Evolutionary conservation across 2,113 vertebrate genomes (phyloP), one percentile per base, ranked within the genome.

Genomic region (Pyrgilauda ruficollis): DNA sequence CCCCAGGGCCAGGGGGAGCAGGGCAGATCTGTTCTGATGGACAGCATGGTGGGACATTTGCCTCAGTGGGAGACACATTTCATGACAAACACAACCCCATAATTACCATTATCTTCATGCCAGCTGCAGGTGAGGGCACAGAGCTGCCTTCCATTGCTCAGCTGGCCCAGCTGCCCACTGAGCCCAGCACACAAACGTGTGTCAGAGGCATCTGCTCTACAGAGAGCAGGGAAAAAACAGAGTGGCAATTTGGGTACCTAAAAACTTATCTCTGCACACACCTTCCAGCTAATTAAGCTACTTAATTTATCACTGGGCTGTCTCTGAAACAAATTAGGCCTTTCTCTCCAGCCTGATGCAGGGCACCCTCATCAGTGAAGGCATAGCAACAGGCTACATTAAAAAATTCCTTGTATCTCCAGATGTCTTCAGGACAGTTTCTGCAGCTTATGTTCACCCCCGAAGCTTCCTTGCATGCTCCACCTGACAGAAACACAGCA

Each of bases 181-280:
- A 79, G 28, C 37, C 56, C 5, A 0, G 47, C 2, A 4, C 19
- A 50, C 7, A 72, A 53, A 59, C 1, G 0, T 31, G 28, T 50
- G 58, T 35, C 2, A 2, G 18, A 79, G 43, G 20, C 62, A 39
- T 20, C 23, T 9, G 35, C 47, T 10, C 0, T 7, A 20, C 7
- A 68, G 22, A 39, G 21, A 27, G 9, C 1, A 35, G 20, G 63
- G 55, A 20, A 69, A 86, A 19, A 52, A 9, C 24, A 61, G 27
- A 46, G 7, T 44, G 31, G 52, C 53, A 41, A 37, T 64, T 24
- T 27, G 9, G 15, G 26, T 41, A 69, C 46, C 75, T 74, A 53
- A 66, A 92, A 75, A 22, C 31, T 83, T 85, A 52, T 50, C 63
- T 92, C 46, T 81, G 46, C 37, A 26, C 37, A 58, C 44, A 69